These are phyloP conservation scores for Pyralis farinalis DNA, from an alignment of 2,888 invertebrate species.

Conservation along the genomic window DNA sequence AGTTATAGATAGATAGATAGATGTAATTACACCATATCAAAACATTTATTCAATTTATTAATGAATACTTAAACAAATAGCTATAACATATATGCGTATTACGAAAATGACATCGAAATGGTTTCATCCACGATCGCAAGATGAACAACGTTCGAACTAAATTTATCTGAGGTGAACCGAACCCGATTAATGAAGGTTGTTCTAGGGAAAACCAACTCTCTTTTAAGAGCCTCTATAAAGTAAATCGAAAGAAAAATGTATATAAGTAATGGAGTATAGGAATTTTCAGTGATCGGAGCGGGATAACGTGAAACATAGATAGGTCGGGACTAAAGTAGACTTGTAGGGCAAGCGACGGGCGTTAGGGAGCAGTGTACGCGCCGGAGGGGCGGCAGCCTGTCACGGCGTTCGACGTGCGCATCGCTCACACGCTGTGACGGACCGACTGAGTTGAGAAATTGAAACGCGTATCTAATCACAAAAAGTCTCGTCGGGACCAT, in stretches of 20 bases:
- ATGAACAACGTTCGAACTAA: neutral
- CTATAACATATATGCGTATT: no score
- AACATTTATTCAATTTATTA: no score
- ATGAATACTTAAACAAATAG: no score
- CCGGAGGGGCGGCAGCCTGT: constrained; percentile 33
- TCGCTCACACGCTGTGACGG: constrained; percentile 69
- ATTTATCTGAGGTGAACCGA: neutral
- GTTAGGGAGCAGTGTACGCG: constrained; percentile 8
- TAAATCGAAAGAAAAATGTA: constrained; percentile 9
- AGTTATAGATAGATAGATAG: no score
- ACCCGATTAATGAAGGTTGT: constrained; percentile 4
- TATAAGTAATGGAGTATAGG: constrained; percentile 2
- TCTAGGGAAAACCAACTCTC: constrained; percentile 5
- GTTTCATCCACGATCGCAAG: neutral
- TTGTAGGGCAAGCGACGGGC: constrained; percentile 3
- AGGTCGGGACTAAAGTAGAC: constrained; percentile 2
- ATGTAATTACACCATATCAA: no score
- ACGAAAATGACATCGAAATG: no score
- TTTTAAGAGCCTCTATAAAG: constrained; percentile 2
- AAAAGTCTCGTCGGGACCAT: constrained; percentile 36
- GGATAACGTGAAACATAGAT: constrained; percentile 2
- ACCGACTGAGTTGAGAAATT: constrained; percentile 75
- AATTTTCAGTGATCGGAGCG: constrained; percentile 4
- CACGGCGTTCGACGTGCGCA: constrained; percentile 53
- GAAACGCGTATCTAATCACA: constrained; percentile 58